Conservation (phyloP, 1,140 invertebrate species). For the Dinoponera quadriceps region DNA sequence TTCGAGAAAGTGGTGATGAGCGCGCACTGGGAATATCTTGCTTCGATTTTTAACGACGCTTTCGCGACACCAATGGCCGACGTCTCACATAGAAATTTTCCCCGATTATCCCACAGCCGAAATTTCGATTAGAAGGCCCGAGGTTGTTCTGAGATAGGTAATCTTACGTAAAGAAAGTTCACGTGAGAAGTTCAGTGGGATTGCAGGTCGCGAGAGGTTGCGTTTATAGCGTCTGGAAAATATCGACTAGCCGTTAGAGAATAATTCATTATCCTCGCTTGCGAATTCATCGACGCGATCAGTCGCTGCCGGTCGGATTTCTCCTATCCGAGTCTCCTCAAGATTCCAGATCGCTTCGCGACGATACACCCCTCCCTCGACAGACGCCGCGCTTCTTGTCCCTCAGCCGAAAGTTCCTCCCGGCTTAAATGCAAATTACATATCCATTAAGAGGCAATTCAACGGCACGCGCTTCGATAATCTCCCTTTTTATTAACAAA, state of each 20-base stretch:
- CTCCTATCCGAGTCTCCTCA: background rate
- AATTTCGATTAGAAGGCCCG: too few relatives aligned
- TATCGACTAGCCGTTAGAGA: background rate
- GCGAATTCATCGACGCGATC: background rate
- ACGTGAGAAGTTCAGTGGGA: too few relatives aligned
- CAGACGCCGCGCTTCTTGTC: background rate
- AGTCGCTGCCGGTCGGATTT: background rate
- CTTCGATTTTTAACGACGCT: too few relatives aligned
- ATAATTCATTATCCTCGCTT: background rate
- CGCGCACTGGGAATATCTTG: too few relatives aligned
- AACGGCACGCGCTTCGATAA: conserved; percentile 32
- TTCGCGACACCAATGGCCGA: too few relatives aligned
- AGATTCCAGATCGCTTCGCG: conserved; percentile 17
- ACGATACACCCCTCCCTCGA: background rate
- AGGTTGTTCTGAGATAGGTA: too few relatives aligned
- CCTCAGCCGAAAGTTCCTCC: conserved; percentile 10
- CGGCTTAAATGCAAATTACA: conserved; percentile 48
- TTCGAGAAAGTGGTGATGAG: background rate
- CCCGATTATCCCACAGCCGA: too few relatives aligned
- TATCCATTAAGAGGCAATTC: conserved; percentile 41
- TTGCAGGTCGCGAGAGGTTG: too few relatives aligned
- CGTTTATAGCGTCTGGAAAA: too few relatives aligned
- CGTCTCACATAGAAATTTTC: too few relatives aligned
- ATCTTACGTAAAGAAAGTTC: too few relatives aligned
- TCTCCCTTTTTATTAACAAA: conserved; percentile 35